phyloP scores from a whole-genome alignment of 2,888 invertebrate species.

The Xanthorhoe spadicearia region DNA sequence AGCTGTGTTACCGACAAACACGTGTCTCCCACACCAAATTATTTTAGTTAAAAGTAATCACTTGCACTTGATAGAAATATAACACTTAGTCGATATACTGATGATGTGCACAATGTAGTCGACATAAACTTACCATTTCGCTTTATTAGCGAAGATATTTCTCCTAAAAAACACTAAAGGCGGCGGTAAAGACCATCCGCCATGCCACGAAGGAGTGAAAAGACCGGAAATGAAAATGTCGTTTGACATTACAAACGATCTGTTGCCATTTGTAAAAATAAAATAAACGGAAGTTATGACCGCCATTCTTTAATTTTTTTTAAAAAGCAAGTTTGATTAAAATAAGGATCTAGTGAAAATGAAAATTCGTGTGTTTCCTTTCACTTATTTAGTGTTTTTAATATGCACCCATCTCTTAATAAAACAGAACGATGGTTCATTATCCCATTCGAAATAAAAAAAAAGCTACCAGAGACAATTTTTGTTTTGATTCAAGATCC shows the following conservation, averaged over 20 bases:
- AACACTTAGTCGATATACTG: conserved; percentile 46
- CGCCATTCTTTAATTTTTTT: background rate
- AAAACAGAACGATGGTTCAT: too few species aligned
- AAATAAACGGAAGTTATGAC: conserved; percentile 17
- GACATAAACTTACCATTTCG: conserved; percentile 79
- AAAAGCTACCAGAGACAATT: background rate
- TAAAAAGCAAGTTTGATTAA: too few species aligned
- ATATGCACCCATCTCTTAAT: too few species aligned
- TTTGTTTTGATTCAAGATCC: background rate
- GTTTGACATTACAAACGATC: conserved; percentile 65
- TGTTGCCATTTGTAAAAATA: conserved; percentile 63
- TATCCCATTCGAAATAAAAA: too few species aligned
- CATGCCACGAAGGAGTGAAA: conserved; percentile 85
- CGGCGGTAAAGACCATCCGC: conserved; percentile 81
- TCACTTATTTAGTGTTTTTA: too few species aligned
- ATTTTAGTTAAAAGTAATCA: conserved; percentile 43
- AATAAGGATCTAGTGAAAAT: too few species aligned
- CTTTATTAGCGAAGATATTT: conserved; percentile 77
- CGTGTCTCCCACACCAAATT: conserved; percentile 40
- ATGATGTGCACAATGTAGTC: conserved; percentile 47
- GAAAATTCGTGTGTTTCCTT: too few species aligned
- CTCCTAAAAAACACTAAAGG: conserved; percentile 77
- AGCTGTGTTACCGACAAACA: conserved; percentile 40
- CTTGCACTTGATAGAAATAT: conserved; percentile 55
- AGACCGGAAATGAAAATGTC: conserved; percentile 74